These are phyloP conservation scores for Drosophila incognita DNA, from an alignment of 2,888 invertebrate species.

Conservation along the genomic window DNA sequence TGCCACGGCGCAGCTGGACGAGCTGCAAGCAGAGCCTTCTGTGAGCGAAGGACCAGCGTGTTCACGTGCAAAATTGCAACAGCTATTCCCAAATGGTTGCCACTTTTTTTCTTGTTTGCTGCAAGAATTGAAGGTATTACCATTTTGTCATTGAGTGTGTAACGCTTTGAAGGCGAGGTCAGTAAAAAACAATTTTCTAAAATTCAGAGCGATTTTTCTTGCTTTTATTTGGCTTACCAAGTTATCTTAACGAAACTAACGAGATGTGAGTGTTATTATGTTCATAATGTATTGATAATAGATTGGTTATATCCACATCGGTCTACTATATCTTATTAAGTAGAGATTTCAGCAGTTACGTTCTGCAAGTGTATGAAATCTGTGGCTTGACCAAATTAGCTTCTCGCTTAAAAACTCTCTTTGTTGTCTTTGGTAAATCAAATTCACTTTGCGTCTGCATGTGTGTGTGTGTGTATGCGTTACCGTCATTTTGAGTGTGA, in stretches of 20 bases:
- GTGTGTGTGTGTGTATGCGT: slow-evolving; percentile 6
- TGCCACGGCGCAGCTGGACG: slow-evolving; percentile 38
- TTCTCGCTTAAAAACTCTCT: slow-evolving; percentile 5
- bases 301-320: neutral
- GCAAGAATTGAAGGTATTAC: neutral
- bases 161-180: neutral
- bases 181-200: neutral
- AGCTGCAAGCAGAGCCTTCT: slow-evolving; percentile 4
- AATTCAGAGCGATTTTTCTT: neutral
- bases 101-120: neutral
- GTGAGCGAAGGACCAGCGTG: slow-evolving; percentile 61
- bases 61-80: slow-evolving; percentile 80
- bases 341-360: neutral
- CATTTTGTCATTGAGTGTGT: neutral
- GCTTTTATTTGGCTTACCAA: neutral
- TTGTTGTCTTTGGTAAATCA: slow-evolving; percentile 43
- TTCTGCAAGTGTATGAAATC: neutral
- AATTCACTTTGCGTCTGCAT: slow-evolving; percentile 38
- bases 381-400: neutral
- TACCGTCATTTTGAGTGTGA: slow-evolving; percentile 69
- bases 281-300: neutral
- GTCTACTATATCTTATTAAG: no score
- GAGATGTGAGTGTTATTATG: neutral
- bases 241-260: neutral
- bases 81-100: slow-evolving; percentile 68